Evolutionary conservation across 2,113 vertebrate species (phyloP).

Genomic region (Balaenoptera acutorostrata): DNA sequence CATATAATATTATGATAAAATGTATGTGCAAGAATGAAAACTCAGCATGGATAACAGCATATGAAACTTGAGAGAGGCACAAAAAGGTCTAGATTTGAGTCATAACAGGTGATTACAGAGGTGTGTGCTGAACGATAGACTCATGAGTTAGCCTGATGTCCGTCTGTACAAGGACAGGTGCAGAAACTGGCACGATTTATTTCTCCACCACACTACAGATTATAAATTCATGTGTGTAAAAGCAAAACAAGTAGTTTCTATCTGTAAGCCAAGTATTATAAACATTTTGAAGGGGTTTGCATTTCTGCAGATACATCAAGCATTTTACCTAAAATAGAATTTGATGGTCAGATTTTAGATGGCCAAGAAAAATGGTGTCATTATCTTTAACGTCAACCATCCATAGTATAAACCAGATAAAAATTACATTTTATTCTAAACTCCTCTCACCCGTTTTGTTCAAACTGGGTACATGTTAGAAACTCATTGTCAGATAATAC

Average conservation of each 20-base stretch:
- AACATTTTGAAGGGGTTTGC: background rate
- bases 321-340: slow-evolving; percentile 26
- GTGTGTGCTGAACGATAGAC: background rate
- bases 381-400: background rate
- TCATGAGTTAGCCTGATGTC: background rate
- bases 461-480: background rate
- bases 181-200: background rate
- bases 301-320: background rate
- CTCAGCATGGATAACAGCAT: background rate
- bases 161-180: background rate
- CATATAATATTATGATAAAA: background rate
- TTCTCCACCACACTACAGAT: background rate
- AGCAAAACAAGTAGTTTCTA: slow-evolving; percentile 1
- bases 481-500: background rate
- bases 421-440: slow-evolving; percentile 11
- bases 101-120: background rate
- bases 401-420: background rate
- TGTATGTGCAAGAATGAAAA: background rate
- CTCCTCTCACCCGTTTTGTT: background rate
- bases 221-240: background rate
- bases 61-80: background rate
- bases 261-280: background rate
- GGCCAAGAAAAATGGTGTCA: background rate
- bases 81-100: background rate
- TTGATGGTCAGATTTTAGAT: background rate